phyloP scores from a whole-genome alignment of 2,888 invertebrate species.

The Neuroscelio doddi region DNA sequence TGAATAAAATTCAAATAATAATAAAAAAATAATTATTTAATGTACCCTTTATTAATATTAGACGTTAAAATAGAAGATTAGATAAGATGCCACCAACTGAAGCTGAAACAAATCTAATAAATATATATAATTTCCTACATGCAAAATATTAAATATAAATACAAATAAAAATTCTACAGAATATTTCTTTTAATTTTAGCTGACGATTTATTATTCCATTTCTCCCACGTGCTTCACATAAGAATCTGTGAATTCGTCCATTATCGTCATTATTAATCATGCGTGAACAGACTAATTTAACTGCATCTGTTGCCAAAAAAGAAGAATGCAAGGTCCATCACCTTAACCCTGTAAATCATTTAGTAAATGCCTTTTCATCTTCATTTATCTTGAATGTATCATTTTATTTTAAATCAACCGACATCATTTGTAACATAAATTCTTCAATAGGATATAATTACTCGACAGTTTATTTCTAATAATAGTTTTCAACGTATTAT shows the following conservation, averaged over 20 bases:
- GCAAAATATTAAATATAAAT: too few species aligned
- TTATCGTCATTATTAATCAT: constrained; percentile 45
- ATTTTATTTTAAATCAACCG: constrained; percentile 4
- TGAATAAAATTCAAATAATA: too few species aligned
- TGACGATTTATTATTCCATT: neutral
- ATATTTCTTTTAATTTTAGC: neutral
- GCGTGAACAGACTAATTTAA: constrained; percentile 37
- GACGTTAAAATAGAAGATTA: too few species aligned
- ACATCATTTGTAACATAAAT: too few species aligned
- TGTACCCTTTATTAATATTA: too few species aligned
- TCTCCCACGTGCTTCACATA: constrained; percentile 15
- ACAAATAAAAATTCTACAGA: neutral
- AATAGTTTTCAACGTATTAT: too few species aligned
- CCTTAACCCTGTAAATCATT: constrained; percentile 30
- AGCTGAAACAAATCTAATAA: too few species aligned
- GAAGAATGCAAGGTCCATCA: constrained; percentile 16
- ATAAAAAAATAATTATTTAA: too few species aligned
- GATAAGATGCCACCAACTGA: too few species aligned
- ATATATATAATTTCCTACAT: too few species aligned
- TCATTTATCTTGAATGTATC: constrained; percentile 44
- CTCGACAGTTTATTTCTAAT: too few species aligned
- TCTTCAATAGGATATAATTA: constrained; percentile 3
- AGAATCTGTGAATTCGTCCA: constrained; percentile 33
- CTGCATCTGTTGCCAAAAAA: constrained; percentile 31
- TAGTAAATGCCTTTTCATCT: constrained; percentile 38